Conservation (phyloP, 1,140 invertebrate genomes). For the Conus betulinus region DNA sequence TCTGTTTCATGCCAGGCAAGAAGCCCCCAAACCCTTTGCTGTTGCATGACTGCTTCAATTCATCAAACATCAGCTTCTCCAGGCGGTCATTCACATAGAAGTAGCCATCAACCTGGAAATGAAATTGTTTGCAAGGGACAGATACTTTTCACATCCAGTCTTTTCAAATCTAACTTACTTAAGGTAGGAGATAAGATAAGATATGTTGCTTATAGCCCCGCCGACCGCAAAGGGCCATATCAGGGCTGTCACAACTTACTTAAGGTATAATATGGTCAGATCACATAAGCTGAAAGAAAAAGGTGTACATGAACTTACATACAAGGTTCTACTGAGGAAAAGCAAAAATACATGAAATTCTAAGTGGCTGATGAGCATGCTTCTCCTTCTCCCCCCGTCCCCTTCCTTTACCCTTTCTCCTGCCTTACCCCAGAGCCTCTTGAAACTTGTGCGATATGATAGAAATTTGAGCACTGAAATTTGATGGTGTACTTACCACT, state of each 20-base stretch:
- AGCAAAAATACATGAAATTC: too few species aligned
- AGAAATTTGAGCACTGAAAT: too few species aligned
- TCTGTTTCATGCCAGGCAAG: constrained; percentile 99
- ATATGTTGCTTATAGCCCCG: too few species aligned
- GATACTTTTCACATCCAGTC: background rate
- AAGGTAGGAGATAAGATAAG: background rate
- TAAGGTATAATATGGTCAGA: background rate
- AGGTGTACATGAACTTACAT: background rate
- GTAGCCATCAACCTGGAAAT: constrained; percentile 91
- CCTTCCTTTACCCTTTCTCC: too few species aligned
- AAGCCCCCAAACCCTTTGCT: constrained; percentile 87
- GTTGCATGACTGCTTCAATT: constrained; percentile 90
- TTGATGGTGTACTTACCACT: too few species aligned
- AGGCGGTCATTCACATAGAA: constrained; percentile 97
- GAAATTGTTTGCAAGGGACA: background rate
- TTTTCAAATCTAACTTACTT: background rate
- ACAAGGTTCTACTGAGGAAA: too few species aligned
- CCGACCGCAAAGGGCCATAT: too few species aligned
- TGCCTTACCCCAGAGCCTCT: too few species aligned
- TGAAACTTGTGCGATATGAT: too few species aligned
- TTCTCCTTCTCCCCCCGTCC: too few species aligned
- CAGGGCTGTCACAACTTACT: too few species aligned
- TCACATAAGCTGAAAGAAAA: background rate
- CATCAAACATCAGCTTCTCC: constrained; percentile 98
- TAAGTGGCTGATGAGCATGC: too few species aligned